These are phyloP conservation scores for Esox masquinongy DNA, from an alignment of 2,797 vertebrate genomes.

Conservation along the genomic window DNA sequence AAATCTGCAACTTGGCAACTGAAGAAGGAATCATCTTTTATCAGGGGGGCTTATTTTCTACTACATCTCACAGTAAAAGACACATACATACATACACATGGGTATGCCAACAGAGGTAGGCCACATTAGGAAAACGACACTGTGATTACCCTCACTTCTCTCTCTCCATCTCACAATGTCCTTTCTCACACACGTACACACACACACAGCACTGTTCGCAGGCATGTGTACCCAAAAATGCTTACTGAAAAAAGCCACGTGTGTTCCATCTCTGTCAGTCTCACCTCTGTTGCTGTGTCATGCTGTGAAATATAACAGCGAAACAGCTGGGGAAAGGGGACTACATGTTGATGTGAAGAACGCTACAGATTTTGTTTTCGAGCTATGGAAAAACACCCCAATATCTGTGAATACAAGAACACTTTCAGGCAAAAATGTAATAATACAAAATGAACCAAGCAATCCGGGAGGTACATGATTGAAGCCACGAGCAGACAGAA, in stretches of 20 bases:
- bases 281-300: background rate
- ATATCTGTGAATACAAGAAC: background rate
- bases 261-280: background rate
- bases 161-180: background rate
- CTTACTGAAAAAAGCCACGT: background rate
- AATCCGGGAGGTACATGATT: background rate
- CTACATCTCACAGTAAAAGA: background rate
- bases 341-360: background rate
- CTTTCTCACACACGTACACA: background rate
- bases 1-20: background rate
- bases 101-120: background rate
- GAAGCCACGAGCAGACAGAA: constrained; percentile 28
- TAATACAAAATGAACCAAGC: background rate
- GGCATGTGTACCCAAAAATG: background rate
- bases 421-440: background rate
- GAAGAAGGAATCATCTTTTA: background rate
- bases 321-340: background rate
- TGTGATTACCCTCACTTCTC: background rate
- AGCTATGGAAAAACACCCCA: background rate
- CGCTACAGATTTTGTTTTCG: background rate
- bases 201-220: background rate
- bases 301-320: constrained; percentile 14
- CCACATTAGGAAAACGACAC: background rate
- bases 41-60: background rate
- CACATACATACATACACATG: background rate